Base-by-base conservation (phyloP, 2,797 vertebrate genomes). In the Cryptoprocta ferox region DNA sequence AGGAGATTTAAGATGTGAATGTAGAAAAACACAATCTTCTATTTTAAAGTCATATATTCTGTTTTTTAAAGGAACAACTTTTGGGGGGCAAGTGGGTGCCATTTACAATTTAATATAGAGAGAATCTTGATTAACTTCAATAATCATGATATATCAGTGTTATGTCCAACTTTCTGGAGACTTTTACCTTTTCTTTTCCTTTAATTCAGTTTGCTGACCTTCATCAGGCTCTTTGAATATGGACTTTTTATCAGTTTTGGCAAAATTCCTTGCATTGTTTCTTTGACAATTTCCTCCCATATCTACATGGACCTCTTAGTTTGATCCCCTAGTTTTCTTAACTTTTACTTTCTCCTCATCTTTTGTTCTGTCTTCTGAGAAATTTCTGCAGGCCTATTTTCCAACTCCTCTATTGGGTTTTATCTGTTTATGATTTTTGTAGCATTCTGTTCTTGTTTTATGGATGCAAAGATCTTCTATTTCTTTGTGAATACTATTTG, bases 311-410 rank as follows among this genome's bases (percentile, higher is more conserved):
- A 63, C 3, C 32, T 81, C 14, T 97, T 86, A 32, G 5, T 82
- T 94, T 66, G 45, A 59, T 63, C 2, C 24, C 16, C 3, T 37
- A n/a, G 2, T 87, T 89, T 86, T 87, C 59, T 88, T 66, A 68
- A 56, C 32, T 88, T 91, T 39, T 56, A 48, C 61, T 6, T 14
- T 96, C 18, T 75, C 39, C 48, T 79, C 39, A 37, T 91, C 24
- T 93, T 85, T 83, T 68, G 28, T 82, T 95, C 14, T 82, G 3
- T 79, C 35, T 91, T 65, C 39, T 76, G 18, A 8, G 21, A 50
- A 91, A 91, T 93, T 88, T 91, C 28, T 14, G 94, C 5, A 91
- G 32, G n/a, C 75, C 75, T 71, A 32, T 76, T 95, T 96, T 96
- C 35, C 12, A 76, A 19, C 21, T 15, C 3, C 59, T 88, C 24